Evolutionary conservation across 2,888 invertebrate species (phyloP), one percentile per base, ranked within the genome.

Genomic region (Brenthis daphne): DNA sequence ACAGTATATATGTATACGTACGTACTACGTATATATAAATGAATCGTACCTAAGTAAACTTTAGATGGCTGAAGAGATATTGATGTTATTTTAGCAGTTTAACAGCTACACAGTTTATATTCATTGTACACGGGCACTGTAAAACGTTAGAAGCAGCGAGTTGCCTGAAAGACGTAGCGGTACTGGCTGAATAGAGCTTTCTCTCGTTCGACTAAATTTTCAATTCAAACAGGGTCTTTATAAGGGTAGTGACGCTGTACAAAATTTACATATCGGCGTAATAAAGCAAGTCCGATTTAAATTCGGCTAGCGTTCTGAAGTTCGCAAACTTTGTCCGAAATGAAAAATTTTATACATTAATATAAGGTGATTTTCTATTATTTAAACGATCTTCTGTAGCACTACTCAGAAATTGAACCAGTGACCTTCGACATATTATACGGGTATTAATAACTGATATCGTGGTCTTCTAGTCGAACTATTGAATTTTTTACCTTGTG

Each of bases 221-320:
- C 90, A 91, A 92, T 92, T 92, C 92, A 92, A 90, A 88, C 90
- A 88, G 88, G 90, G 91, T 87, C 90, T 92, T 90, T 92, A 89
- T 92, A 91, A 92, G 92, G 91, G 92, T 91, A 92, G 92, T 92
- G 91, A 91, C 91, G 92, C 86, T 86, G 88, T 88, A 87, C 89
- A 85, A 86, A 89, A 92, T 92, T 92, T 92, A 93, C 92, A 92
- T 93, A 92, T 90, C 88, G 88, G 88, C 90, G 92, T 91, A 91
- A 92, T 91, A 92, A 90, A 90, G 80, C 88, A 90, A 89, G 80
- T 88, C 87, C 90, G 86, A 86, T 91, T 91, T 87, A 85, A 86
- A 92, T 91, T 89, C 87, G 79, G 82, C 80, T 79, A 82, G 82
- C 83, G 85, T 83, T 82, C 79, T 66, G 37, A 33, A 51, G 53